A percentile compares a stretch with the other conserved stretches of the same genome.
Conservation (phyloP, 2,888 invertebrate genomes). For the Dasypogon diadema region DNA sequence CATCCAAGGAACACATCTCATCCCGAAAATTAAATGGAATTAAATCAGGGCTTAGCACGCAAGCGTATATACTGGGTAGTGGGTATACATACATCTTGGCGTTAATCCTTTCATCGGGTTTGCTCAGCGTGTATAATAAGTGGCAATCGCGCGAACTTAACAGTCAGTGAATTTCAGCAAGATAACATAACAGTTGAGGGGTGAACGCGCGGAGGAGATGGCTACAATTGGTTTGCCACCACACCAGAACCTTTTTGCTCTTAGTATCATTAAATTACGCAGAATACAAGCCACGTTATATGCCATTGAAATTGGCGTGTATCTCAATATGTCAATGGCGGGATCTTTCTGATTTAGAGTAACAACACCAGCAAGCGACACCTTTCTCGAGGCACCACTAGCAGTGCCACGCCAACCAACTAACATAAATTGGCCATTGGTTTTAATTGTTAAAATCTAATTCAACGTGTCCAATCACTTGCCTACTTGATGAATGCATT, state of each 20-base stretch:
- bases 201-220: not conserved
- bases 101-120: conserved; percentile 53
- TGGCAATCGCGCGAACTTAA: conserved; percentile 52
- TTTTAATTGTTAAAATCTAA: conserved; percentile 56
- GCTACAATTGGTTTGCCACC: conserved; percentile 23
- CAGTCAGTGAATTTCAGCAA: conserved; percentile 45
- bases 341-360: conserved; percentile 39
- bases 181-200: conserved; percentile 36
- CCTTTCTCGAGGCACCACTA: conserved; percentile 8
- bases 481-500: conserved; percentile 64
- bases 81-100: conserved; percentile 40
- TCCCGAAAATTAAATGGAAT: conserved; percentile 60
- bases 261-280: conserved; percentile 52
- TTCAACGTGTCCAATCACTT: conserved; percentile 60
- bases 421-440: conserved; percentile 57
- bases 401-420: conserved; percentile 54
- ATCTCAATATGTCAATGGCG: conserved; percentile 35
- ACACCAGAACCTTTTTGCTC: conserved; percentile 26
- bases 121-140: conserved; percentile 51
- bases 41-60: conserved; percentile 61
- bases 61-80: conserved; percentile 57
- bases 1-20: conserved; percentile 55
- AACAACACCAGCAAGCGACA: conserved; percentile 43
- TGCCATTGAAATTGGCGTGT: conserved; percentile 17
- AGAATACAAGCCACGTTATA: conserved; percentile 31